Evolutionary conservation across 2,888 invertebrate species (phyloP), one percentile per base, ranked within the genome.

Genomic region (Rotaria magnacalcarata): DNA sequence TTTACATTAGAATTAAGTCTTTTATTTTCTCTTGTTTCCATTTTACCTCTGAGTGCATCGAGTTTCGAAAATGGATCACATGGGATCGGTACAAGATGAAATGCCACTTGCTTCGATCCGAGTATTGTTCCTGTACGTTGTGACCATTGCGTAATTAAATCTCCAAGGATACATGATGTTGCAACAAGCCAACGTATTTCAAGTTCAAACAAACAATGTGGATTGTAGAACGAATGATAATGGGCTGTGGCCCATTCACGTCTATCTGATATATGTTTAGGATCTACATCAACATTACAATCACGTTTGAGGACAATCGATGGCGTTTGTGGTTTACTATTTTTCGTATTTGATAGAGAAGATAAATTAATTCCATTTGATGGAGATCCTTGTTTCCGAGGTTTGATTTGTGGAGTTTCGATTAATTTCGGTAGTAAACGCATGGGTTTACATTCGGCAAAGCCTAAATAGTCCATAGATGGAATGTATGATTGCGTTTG

Each of bases 181-280:
- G 97, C 95, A 86, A 96, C 96, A 84, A 97, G 94, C 99, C 99
- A 99, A 90, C 97, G 96, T 52, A 97, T 94, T 88, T 95, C 95
- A 90, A 99, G 93, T 92, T 98, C 97, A 91, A 95, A 98, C 1
- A 97, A 96, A 91, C 95, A 95, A 90, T 95, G 94, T 0, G 96
- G 95, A 87, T 94, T 93, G 93, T 95, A 96, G 85, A 94, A 93
- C 52, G 95, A 94, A 89, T 96, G 96, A 92, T 97, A 97, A 58
- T 94, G 93, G 19, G 95, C 94, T 91, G 96, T 96, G 5, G 96
- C 97, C 97, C 97, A 97, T 92, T 98, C 97, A 87, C 95, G 94
- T 84, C 97, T 93, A 90, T 90, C 90, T 87, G 90, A 89, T 87
- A 90, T 90, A 54, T 87, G 86, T 58, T 85, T 88, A 7, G 89